Percentiles rank a stretch among this genome's conserved stretches.
Evolutionary conservation across 2,113 vertebrate genomes (phyloP).

Genomic region (Myanophis thanlyinensis): DNA sequence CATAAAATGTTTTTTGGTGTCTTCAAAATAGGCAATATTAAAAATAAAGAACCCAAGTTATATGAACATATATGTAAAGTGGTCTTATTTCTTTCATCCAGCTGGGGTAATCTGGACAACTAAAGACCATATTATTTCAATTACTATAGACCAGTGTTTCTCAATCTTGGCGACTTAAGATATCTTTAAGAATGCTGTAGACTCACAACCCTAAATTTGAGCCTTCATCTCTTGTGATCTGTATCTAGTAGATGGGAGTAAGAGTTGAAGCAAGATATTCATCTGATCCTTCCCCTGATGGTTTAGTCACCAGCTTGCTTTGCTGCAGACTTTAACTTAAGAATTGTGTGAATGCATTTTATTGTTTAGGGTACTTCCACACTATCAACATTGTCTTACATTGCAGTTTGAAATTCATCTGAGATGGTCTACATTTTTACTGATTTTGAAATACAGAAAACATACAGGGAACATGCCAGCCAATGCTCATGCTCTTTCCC

Average conservation of each 20-base stretch:
- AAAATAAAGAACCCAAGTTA: neutral
- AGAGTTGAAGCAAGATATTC: neutral
- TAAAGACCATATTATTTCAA: neutral
- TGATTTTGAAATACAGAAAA: neutral
- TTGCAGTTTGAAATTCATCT: neutral
- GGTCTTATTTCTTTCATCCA: neutral
- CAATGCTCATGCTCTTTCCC: neutral
- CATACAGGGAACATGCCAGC: too few species aligned
- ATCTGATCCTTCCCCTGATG: neutral
- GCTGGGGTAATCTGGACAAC: neutral
- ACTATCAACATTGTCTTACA: neutral
- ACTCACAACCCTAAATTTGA: neutral
- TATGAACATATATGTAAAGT: neutral
- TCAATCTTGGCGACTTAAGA: too few species aligned
- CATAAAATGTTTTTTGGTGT: neutral
- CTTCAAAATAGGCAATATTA: neutral
- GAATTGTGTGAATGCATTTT: neutral
- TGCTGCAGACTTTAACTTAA: neutral
- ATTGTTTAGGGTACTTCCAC: neutral
- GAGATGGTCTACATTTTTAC: neutral
- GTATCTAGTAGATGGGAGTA: neutral
- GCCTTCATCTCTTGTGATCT: neutral
- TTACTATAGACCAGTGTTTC: too few species aligned
- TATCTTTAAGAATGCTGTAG: too few species aligned
- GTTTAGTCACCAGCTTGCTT: neutral